Conservation (phyloP, 2,797 vertebrate genomes). For the Sarcophilus harrisii region DNA sequence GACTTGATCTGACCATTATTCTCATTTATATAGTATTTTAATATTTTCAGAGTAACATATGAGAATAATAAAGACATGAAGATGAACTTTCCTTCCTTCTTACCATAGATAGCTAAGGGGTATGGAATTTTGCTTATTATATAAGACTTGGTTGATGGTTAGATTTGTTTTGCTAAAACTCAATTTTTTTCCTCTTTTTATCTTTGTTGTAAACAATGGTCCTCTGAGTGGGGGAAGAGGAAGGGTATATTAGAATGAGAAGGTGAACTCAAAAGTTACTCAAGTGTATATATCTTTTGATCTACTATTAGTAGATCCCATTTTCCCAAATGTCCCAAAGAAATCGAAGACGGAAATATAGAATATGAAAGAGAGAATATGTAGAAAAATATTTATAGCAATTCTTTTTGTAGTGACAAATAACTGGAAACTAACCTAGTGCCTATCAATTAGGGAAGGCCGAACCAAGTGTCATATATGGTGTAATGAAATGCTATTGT, state of each 20-base stretch:
- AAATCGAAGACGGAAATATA: background rate
- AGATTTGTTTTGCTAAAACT: background rate
- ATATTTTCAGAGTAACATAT: background rate
- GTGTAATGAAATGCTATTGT: background rate
- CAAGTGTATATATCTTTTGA: background rate
- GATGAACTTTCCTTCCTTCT: background rate
- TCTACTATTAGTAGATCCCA: background rate
- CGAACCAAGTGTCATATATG: background rate
- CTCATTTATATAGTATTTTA: background rate
- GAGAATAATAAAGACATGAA: background rate
- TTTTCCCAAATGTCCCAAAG: background rate
- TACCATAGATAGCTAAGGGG: background rate
- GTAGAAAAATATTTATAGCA: background rate
- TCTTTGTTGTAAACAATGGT: background rate
- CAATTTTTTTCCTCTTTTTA: background rate
- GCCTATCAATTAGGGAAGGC: background rate
- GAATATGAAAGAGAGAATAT: background rate
- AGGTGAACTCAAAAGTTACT: background rate
- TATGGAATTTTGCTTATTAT: background rate
- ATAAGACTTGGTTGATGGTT: background rate
- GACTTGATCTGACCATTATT: background rate
- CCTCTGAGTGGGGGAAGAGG: background rate
- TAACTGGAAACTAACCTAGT: background rate
- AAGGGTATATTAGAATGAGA: background rate
- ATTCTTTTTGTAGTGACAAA: background rate